Conservation (phyloP, 2,888 invertebrate genomes). For the Drosophila mayaguana region DNA sequence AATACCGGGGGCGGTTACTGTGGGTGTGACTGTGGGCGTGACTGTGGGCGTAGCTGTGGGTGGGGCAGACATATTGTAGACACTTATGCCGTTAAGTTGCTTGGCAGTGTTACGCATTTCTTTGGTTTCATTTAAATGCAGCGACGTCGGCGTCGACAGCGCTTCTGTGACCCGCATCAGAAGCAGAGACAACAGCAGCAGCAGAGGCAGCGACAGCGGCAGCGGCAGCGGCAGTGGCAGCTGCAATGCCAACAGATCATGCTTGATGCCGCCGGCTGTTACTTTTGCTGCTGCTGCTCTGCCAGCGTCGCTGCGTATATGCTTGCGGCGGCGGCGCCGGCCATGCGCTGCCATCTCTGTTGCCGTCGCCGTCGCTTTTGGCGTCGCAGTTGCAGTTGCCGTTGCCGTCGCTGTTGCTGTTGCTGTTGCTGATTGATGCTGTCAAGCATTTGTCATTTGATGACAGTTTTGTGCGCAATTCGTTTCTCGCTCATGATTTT, state of each 20-base stretch:
- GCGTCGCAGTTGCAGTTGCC: constrained; percentile 2
- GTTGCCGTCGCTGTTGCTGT: constrained; percentile 31
- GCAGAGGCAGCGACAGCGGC: constrained; percentile 33
- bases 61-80: constrained; percentile 44
- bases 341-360: constrained; percentile 61
- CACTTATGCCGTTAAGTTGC: constrained; percentile 57
- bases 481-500: constrained; percentile 82
- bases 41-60: constrained; percentile 46
- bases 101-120: constrained; percentile 36
- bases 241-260: constrained; percentile 28
- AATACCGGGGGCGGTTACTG: constrained; percentile 59
- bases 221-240: constrained; percentile 20
- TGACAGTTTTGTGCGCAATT: constrained; percentile 84
- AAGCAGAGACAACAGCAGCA: constrained; percentile 36
- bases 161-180: constrained; percentile 32
- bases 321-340: constrained; percentile 61
- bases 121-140: constrained; percentile 53
- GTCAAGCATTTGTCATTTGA: constrained; percentile 84
- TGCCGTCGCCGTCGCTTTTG: constrained; percentile 7
- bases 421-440: constrained; percentile 79
- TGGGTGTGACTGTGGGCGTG: constrained; percentile 29
- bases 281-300: constrained; percentile 31
- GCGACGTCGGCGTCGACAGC: constrained; percentile 38
- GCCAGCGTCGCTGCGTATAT: constrained; percentile 58
- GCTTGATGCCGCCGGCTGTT: constrained; percentile 27